phyloP scores from a whole-genome alignment of 2,888 invertebrate species.

The Brachylomia viminalis region DNA sequence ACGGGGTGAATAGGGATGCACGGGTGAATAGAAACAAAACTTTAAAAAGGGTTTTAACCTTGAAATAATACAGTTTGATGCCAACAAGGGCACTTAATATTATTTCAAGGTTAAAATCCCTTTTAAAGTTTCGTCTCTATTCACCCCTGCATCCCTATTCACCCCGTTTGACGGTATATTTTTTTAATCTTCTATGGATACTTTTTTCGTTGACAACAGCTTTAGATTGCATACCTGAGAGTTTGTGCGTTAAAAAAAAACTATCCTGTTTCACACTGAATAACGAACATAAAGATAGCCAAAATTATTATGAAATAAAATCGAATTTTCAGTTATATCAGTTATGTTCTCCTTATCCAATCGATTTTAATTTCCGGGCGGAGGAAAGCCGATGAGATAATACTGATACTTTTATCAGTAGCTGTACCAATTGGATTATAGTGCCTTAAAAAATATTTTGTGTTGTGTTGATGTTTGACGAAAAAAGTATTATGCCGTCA shows the following conservation, averaged over 20 bases:
- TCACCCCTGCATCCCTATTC: too few species aligned
- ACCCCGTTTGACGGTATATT: too few species aligned
- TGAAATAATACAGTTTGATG: too few species aligned
- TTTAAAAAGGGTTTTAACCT: too few species aligned
- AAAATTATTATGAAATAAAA: background rate
- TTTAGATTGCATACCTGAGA: background rate
- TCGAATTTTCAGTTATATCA: background rate
- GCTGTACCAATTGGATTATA: slow-evolving; percentile 28
- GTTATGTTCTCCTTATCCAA: slow-evolving; percentile 16
- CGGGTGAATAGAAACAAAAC: too few species aligned
- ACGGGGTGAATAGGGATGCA: too few species aligned
- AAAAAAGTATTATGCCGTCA: background rate
- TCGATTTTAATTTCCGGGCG: slow-evolving; percentile 50
- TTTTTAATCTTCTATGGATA: too few species aligned
- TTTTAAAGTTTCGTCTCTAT: too few species aligned
- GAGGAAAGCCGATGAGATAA: slow-evolving; percentile 43
- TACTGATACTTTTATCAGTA: slow-evolving; percentile 38
- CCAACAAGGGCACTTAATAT: too few species aligned
- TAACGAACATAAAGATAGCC: background rate
- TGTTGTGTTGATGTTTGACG: slow-evolving; percentile 9
- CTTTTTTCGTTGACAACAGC: background rate
- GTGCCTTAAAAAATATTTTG: slow-evolving; percentile 12
- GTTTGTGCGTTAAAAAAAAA: background rate
- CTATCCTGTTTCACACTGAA: background rate
- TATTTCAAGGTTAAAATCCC: too few species aligned